These are phyloP conservation scores for Aphidius ervi DNA, from an alignment of 1,140 invertebrate species.

Conservation along the genomic window DNA sequence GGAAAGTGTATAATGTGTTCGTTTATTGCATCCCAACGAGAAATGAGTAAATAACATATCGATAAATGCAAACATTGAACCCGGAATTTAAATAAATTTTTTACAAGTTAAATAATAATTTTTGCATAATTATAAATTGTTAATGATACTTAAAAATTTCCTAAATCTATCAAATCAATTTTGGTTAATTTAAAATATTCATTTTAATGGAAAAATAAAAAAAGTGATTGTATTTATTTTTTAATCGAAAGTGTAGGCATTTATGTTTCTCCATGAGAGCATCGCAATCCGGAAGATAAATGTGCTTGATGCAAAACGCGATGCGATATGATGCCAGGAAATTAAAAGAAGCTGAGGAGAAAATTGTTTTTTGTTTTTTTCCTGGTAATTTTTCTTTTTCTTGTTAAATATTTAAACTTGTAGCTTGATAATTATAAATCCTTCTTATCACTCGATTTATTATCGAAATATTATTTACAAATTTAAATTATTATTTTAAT, in stretches of 20 bases:
- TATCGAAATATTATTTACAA: too few relatives aligned
- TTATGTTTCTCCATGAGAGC: not conserved
- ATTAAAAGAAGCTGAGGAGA: slow-evolving; percentile 7
- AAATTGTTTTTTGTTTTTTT: too few relatives aligned
- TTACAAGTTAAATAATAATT: too few relatives aligned
- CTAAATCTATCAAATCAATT: too few relatives aligned
- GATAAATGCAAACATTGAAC: slow-evolving; percentile 5
- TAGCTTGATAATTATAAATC: not conserved
- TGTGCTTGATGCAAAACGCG: not conserved
- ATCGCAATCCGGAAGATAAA: slow-evolving; percentile 8
- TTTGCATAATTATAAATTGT: too few relatives aligned
- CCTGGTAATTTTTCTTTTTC: not conserved
- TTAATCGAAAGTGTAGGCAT: slow-evolving; percentile 8
- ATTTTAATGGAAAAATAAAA: slow-evolving; percentile 3
- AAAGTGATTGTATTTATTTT: not conserved
- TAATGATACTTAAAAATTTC: too few relatives aligned
- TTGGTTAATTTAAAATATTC: not conserved
- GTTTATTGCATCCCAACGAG: slow-evolving; percentile 3
- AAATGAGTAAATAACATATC: not conserved
- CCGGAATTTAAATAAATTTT: not conserved
- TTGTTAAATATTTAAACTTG: slow-evolving; percentile 7
- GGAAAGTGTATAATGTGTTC: slow-evolving; percentile 5
- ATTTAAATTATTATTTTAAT: not conserved
- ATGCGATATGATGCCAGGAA: not conserved
- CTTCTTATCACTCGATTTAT: too few relatives aligned